A percentile compares a stretch with the other conserved stretches of the same genome.
Conservation (phyloP, 2,888 invertebrate genomes). For the Dynastes grantii region DNA sequence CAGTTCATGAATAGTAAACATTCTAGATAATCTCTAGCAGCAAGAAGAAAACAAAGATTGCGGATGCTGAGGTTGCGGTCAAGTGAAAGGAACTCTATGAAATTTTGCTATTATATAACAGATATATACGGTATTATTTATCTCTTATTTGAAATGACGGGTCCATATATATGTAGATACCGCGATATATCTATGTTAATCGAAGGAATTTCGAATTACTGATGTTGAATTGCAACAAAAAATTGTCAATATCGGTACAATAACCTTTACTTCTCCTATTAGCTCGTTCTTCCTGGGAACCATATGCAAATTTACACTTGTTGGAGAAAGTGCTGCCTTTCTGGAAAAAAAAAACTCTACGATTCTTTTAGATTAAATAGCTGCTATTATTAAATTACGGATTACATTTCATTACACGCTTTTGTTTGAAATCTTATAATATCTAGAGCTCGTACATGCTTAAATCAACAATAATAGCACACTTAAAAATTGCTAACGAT, state of each 20-base stretch:
- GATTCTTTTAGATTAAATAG: neutral
- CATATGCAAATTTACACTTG: neutral
- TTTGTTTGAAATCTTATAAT: neutral
- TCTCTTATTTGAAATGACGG: neutral
- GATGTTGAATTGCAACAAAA: neutral
- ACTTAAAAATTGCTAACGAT: constrained; percentile 20
- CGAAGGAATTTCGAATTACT: neutral
- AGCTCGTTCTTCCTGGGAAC: neutral
- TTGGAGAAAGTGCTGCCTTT: too few species aligned
- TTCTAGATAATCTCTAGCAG: constrained; percentile 2
- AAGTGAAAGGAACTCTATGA: constrained; percentile 51
- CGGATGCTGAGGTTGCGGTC: constrained; percentile 50
- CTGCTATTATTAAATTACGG: neutral
- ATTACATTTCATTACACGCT: neutral
- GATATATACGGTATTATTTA: constrained; percentile 12
- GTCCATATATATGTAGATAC: neutral
- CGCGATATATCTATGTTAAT: neutral
- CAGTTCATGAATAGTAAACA: constrained; percentile 27
- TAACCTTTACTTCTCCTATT: constrained; percentile 2
- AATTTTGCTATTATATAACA: constrained; percentile 49
- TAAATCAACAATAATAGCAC: constrained; percentile 14
- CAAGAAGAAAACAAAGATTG: constrained; percentile 44
- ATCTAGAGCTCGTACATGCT: constrained; percentile 1
- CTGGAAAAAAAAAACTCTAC: too few species aligned
- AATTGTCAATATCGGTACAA: constrained; percentile 2